phyloP scores from a whole-genome alignment of 1,140 invertebrate species.

The Hycleus phaleratus region DNA sequence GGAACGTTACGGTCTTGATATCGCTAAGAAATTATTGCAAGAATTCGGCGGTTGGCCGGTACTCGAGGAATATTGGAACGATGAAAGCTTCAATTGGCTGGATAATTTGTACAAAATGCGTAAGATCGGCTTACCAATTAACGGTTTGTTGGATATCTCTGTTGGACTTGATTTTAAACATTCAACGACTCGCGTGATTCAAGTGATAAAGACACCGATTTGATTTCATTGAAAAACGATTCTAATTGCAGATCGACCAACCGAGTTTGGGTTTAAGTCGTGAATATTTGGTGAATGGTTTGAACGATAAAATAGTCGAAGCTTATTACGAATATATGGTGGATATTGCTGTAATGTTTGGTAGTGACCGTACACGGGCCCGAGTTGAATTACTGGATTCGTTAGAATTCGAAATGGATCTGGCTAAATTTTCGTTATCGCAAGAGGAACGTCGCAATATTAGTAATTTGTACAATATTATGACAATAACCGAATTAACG shows the following conservation, averaged over 20 bases:
- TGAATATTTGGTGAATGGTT: conserved; percentile 82
- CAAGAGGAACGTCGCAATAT: conserved; percentile 86
- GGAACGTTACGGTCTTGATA: conserved; percentile 57
- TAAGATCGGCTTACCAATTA: conserved; percentile 71
- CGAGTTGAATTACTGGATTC: conserved; percentile 70
- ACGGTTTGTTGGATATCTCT: conserved; percentile 87
- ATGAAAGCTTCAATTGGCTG: conserved; percentile 61
- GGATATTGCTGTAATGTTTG: conserved; percentile 79
- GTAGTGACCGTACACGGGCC: conserved; percentile 65
- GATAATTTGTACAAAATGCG: conserved; percentile 75
- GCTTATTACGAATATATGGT: conserved; percentile 81
- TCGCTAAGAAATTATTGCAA: conserved; percentile 57
- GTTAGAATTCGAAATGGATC: conserved; percentile 84
- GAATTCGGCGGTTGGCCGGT: conserved; percentile 86
- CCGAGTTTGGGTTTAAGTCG: conserved; percentile 71
- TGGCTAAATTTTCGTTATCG: conserved; percentile 87
- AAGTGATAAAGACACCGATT: conserved; percentile 62
- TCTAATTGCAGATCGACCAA: conserved; percentile 72
- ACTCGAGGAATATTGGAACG: conserved; percentile 69
- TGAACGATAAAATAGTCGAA: conserved; percentile 67
- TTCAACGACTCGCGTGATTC: conserved; percentile 60
- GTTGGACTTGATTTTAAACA: conserved; percentile 68
- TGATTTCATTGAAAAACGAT: background rate
- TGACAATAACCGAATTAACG: conserved; percentile 69
- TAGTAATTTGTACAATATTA: conserved; percentile 84